Base-by-base conservation (phyloP, 2,797 vertebrate genomes). In the Gadopsis marmoratus region DNA sequence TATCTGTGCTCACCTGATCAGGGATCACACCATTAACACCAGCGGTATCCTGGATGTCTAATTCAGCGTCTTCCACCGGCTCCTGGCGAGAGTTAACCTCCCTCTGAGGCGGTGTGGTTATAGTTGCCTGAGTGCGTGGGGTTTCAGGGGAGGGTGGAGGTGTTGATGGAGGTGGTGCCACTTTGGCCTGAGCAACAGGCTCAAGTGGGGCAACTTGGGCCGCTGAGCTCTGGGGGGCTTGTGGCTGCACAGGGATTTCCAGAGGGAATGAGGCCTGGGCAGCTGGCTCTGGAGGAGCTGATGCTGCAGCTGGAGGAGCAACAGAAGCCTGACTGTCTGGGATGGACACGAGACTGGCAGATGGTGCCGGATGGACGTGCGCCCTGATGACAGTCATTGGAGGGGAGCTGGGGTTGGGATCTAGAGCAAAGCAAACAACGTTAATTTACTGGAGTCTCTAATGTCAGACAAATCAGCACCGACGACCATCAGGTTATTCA, bases 61-160 rank as follows among this genome's bases (percentile, higher is more conserved):
- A 78, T 19, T 92, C 91, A 2, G 81, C 88, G 85, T 86, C 91
- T 73, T 94, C 93, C 81, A 84, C 89, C 1, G 86, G 91, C 64
- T 88, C 87, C 69, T 60, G 89, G 65, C 70, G 83, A 68, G 26
- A 31, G 9, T 4, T 4, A 0, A 19, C 0, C 16, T 71, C 67
- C 11, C 4, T 1, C 2, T 70, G 66, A 2, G 59, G 84, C 4
- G 64, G 54, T 13, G 65, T 62, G 4, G 62, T 37, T 21, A 50
- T 8, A 7, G 39, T 41, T n/a, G 8, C 35, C 50, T 23, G 73
- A 60, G 35, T 39, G 29, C 0, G 78, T 19, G 45, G 51, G 26
- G 37, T 72, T 29, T 70, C 80, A 21, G 78, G 85, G 0, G 76
- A 87, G 7, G 86, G 62, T 14, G 86, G 84, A 41, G 88, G 76